Evolutionary conservation across 2,113 vertebrate genomes (phyloP), one percentile per base, ranked within the genome.

Genomic region (Dasypus novemcinctus): DNA sequence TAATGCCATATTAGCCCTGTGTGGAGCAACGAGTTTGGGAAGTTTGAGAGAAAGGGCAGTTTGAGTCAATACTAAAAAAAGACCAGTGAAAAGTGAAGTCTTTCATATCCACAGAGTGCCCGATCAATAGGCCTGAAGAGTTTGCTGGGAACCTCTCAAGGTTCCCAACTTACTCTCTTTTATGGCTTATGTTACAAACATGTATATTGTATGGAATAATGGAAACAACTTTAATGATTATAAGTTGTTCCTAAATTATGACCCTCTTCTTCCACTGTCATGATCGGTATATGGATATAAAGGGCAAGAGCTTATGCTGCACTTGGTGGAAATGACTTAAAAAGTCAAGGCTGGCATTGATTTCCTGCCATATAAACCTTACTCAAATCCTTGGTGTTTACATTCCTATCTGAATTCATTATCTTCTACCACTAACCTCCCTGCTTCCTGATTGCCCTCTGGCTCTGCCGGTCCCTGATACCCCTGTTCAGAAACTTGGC

Each of bases 281-380:
- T 0, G 4, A 9, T 2, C 38, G 38, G 20, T 20, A 0, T 31
- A 0, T 41, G 57, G n/a, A 31, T 1, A 1, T 4, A 27, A 63
- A 13, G 18, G 38, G 57, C 15, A 18, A n/a, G 63, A 3, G 29
- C 64, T 71, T 20, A 4, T 3, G 66, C 27, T 1, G 0, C 36
- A 0, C 68, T n/a, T n/a, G 18, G 25, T 29, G n/a, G 49, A 80
- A 36, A 66, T 52, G 43, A 33, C 21, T 78, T 87, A 54, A 12
- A 27, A 49, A 83, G 85, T 82, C 27, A 31, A 76, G 49, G 18
- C 63, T 33, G 49, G 31, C 2, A 21, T 7, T 1, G 11, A 41
- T 54, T 52, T 85, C 52, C 72, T 29, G n/a, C 38, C 8, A 23
- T 13, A 5, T 29, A 27, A 29, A 18, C 59, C 71, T 33, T 9